Base-by-base conservation (phyloP, 2,888 invertebrate genomes). In the Dione vanillae region DNA sequence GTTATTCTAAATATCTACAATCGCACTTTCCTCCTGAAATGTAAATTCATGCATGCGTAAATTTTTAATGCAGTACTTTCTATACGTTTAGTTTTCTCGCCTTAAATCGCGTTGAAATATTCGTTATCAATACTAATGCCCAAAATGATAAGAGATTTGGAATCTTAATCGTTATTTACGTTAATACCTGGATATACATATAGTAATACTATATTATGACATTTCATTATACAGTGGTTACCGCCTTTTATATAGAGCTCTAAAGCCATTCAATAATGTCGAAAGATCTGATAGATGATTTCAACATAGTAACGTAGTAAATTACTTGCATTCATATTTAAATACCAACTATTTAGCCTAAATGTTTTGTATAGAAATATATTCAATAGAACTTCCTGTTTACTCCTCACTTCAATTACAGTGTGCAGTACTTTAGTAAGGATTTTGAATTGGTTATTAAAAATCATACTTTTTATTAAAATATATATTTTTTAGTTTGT, bases 71-170 rank as follows among this genome's bases (percentile, higher is more conserved):
- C 45, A 27, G 5, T 11, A 40, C 10, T 20, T 59, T 59, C 14
- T 43, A n/a, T 8, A 27, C n/a, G 20, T 43, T 10, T 19, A 59
- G 43, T 19, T 12, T 61, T 20, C 7, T 14, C 59, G 43, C 45
- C n/a, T 2, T 20, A 41, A 41, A 8, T 43, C 59, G 20, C 2
- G 10, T 27, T 14, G 14, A 59, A 27, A 27, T 61, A 45, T n/a
- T 61, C n/a, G 43, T 67, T 59, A 51, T 59, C 61, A 51, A 58
- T 41, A 51, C 41, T n/a, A 56, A 58, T 56, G 37, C 35, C 7
- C 49, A 59, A 67, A 51, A 27, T 59, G 67, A 67, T 67, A 67
- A 67, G 49, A 67, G 41, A 27, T 41, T 3, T 12, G 40, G 20
- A 51, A 67, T 61, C 41, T 61, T 16, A 61, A 61, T 67, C 35